These are phyloP conservation scores for Charina bottae DNA, from an alignment of 2,113 vertebrate genomes.

Conservation along the genomic window DNA sequence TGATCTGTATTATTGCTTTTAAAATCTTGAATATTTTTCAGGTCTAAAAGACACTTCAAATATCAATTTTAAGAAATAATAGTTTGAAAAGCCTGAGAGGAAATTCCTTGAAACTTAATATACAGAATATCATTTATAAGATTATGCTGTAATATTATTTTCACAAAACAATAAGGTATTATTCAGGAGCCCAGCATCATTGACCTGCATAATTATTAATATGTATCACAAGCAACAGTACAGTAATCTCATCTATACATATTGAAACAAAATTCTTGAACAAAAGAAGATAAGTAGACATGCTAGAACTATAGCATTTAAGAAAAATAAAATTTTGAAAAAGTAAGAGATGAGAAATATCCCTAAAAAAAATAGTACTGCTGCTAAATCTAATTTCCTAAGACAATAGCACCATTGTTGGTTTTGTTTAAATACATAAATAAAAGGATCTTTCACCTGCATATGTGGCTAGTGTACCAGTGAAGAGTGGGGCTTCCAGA, in stretches of 20 bases:
- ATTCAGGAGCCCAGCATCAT: background rate
- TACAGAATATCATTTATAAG: background rate
- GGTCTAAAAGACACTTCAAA: background rate
- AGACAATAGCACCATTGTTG: background rate
- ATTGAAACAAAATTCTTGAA: background rate
- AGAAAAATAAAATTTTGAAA: background rate
- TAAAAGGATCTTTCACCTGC: background rate
- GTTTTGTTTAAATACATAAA: background rate
- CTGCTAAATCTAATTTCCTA: background rate
- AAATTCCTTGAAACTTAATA: background rate
- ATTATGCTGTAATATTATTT: background rate
- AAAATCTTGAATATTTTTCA: background rate
- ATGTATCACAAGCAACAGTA: background rate
- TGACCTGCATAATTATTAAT: background rate
- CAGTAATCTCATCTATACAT: background rate
- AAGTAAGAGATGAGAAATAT: background rate
- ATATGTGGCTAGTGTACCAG: background rate
- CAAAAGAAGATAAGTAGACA: background rate
- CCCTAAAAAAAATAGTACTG: background rate
- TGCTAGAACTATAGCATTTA: background rate
- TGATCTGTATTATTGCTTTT: background rate
- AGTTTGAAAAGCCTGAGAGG: background rate
- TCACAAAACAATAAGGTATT: background rate
- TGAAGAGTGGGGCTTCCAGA: background rate
- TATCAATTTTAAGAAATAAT: background rate